Base-by-base conservation (phyloP, 2,113 vertebrate genomes). In the Edolisoma coerulescens region DNA sequence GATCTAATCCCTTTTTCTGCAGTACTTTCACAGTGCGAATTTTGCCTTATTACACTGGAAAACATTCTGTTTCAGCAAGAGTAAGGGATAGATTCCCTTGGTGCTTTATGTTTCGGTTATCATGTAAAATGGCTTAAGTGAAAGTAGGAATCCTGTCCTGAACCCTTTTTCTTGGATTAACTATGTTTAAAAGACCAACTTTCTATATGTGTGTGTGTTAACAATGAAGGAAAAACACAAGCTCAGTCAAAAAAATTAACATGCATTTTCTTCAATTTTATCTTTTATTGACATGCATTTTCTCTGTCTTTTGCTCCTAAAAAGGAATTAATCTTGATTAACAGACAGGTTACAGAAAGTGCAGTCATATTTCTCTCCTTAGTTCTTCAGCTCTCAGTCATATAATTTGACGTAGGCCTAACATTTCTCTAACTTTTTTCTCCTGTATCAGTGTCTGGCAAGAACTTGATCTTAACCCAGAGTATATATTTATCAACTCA, bases 1-100 rank as follows among this genome's bases (percentile, higher is more conserved):
- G 70, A 87, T 79, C 74, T 87, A 84, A 89, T 93, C 52, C n/a
- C 65, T 60, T 90, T 82, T 84, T 92, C 82, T 69, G 75, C 53
- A 80, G 67, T 67, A 83, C 45, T 44, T 80, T n/a, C 88, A 88
- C 54, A 79, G 78, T 64, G 39, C 80, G 82, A 90, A 41, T 90
- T 87, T 90, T 87, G 10, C 23, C 49, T 90, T 73, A n/a, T 73
- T 79, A 53, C 24, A 32, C 24, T 56, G 24, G 42, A 54, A 92
- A 94, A 57, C 42, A n/a, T 73, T 92, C 54, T 91, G 65, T 71
- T 78, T 68, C 22, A 22, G 54, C 26, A 76, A 60, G 26, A 75
- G 17, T 10, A 87, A 64, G 9, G 17, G 26, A 49, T 7, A 90
- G 70, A 69, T 65, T 85, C 28, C 26, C 35, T 49, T 26, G 32